These are phyloP conservation scores for Porites lobata DNA, from an alignment of 92 coral and sea anemone species.

Conservation along the genomic window DNA sequence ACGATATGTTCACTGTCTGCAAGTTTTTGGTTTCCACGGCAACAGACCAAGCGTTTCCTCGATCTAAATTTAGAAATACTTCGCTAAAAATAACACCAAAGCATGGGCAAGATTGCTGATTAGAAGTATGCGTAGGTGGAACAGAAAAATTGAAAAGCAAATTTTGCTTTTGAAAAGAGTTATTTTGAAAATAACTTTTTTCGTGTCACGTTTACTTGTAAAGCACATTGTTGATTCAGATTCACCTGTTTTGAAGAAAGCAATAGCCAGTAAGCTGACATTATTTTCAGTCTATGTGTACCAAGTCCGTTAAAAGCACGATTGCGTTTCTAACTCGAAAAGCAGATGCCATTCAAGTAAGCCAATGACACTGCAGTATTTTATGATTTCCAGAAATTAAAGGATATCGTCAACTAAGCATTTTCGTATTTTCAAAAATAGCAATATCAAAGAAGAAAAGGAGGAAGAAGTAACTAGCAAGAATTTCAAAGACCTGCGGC, in stretches of 20 bases:
- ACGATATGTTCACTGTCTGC: no score
- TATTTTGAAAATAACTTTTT: neutral
- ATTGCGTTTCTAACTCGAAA: neutral
- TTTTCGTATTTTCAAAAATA: slow-evolving; percentile 13
- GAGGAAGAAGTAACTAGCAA: neutral
- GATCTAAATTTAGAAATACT: slow-evolving; percentile 8
- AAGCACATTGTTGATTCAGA: no score
- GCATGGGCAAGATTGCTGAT: slow-evolving; percentile 1
- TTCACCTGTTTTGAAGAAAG: no score
- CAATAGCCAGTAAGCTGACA: no score
- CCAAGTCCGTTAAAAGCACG: neutral
- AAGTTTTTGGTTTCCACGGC: no score
- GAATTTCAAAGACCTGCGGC: no score
- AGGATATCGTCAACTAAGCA: slow-evolving; percentile 20
- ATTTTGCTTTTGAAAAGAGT: neutral
- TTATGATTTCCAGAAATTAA: neutral
- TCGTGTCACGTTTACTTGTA: neutral
- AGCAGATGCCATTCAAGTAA: slow-evolving; percentile 25
- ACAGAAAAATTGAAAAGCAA: neutral
- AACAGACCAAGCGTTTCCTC: neutral
- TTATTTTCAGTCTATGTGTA: no score
- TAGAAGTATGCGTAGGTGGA: slow-evolving; percentile 1
- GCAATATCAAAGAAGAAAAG: neutral
- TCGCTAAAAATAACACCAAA: slow-evolving; percentile 22
- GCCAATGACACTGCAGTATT: slow-evolving; percentile 14